Evolutionary conservation across 2,797 vertebrate genomes (phyloP), one percentile per base, ranked within the genome.

Genomic region (Acipenser ruthenus): DNA sequence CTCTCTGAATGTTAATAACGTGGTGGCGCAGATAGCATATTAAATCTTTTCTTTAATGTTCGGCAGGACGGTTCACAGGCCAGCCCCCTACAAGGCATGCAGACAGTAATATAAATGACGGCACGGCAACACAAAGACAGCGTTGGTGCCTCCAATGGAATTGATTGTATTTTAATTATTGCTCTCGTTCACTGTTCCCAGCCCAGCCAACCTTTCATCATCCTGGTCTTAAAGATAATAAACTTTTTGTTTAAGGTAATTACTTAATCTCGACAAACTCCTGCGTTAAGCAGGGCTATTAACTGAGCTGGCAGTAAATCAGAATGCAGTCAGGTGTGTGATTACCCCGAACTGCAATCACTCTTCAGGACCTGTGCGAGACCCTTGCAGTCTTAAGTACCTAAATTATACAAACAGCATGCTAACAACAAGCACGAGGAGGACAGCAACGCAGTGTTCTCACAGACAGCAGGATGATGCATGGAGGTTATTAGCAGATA

Each of bases 191-290:
- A 72, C 63, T 51, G 68, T 62, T 58, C 70, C 70, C 15, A 53
- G 4, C 12, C 72, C 63, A 83, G 82, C 72, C 62, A 73, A 79
- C 80, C 85, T 90, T 80, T 90, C 81, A 86, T 87, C 87, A 83
- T 78, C 60, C 47, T 71, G 69, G 69, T 82, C 70, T 83, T 85
- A 80, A 83, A 87, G 84, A 89, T 89, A 90, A 89, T 89, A 85
- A 85, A 90, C 87, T 90, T 94, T 84, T 87, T 86, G 91, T 92
- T 87, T 82, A 85, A 89, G 81, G 87, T 89, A 90, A 92, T 93
- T 92, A 88, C 84, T 88, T 85, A 85, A 91, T 91, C 88, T 88
- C 83, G 83, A 84, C 86, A 90, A 89, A 90, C 82, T 90, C 87
- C 84, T 81, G 84, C 86, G 88, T 88, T 84, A 82, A 84, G 81